Base-by-base conservation (phyloP, 2,888 invertebrate species). In the Perithous albicinctus region DNA sequence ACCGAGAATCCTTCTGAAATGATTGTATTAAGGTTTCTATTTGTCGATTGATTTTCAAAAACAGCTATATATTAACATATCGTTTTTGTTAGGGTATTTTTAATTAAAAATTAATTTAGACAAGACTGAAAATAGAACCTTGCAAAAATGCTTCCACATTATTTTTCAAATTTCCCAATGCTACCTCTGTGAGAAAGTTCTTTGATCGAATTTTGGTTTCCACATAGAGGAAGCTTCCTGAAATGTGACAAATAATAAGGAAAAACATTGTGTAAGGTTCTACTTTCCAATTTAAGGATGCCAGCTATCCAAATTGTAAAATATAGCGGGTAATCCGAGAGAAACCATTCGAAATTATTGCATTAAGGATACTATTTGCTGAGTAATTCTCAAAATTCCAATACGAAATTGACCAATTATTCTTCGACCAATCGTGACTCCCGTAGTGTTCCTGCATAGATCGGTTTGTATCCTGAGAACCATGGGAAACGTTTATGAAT, bases 361-460 rank as follows among this genome's bases (percentile, higher is more conserved):
- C 48, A 48, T 48, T 10, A 8, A 20, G 20, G 7, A 7, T 20
- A 7, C 8, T 0, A 2, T 7, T 8, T 18, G 8, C 20, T 12
- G 48, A 48, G n/a, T 43, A 43, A 51, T 51, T 23, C 10, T 23
- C 23, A 8, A 23, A 12, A n/a, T n/a, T 6, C n/a, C n/a, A n/a
- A n/a, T n/a, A n/a, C n/a, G n/a, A n/a, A 6, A 61, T 48, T 56
- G 67, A 73, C 18, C 67, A 80, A 80, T 80, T 80, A 80, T 29
- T 73, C 54, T 32, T 18, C 76, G 51, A 80, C 77, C 76, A 64
- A 76, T 73, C 61, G 41, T 26, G 64, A n/a, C n/a, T 41, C 54
- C 10, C 48, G 8, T 4, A 70, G 59, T 76, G 80, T 56, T 61
- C 80, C 29, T 12, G 43, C 32, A 48, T 15, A 18, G n/a, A 29